Percentiles rank a stretch among this genome's conserved stretches.
Conservation (phyloP, 2,888 invertebrate species). For the Ferdinandea cuprea region DNA sequence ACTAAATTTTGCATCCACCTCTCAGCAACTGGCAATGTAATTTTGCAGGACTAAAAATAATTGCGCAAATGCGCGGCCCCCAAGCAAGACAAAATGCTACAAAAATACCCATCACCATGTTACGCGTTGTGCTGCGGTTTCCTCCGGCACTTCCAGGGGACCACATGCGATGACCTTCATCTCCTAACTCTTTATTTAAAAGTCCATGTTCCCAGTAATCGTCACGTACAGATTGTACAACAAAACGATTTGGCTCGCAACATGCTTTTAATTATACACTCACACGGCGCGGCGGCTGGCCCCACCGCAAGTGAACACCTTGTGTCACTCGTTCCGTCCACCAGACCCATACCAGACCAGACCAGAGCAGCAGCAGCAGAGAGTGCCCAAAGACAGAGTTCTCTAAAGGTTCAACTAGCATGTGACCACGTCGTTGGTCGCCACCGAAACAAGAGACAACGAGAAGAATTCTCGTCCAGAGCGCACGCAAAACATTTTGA, state of each 20-base stretch:
- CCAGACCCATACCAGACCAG: conserved; percentile 6
- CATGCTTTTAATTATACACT: conserved; percentile 74
- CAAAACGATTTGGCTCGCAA: conserved; percentile 73
- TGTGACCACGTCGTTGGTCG: conserved; percentile 28
- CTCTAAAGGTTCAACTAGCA: conserved; percentile 43
- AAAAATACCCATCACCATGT: conserved; percentile 61
- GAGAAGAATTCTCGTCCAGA: conserved; percentile 40
- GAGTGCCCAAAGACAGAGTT: conserved; percentile 39
- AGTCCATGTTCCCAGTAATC: conserved; percentile 69
- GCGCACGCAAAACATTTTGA: conserved; percentile 46
- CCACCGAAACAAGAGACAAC: conserved; percentile 39
- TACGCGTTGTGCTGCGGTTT: conserved; percentile 24
- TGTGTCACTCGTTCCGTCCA: conserved; percentile 59
- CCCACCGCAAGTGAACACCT: conserved; percentile 64
- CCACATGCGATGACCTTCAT: conserved; percentile 72
- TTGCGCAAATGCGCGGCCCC: background rate
- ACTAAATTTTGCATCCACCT: conserved; percentile 24
- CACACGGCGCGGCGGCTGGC: conserved; percentile 40
- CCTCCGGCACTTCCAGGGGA: conserved; percentile 23
- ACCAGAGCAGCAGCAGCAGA: conserved; percentile 6
- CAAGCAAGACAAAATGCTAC: conserved; percentile 35
- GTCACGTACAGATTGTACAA: conserved; percentile 73
- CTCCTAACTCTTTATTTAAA: conserved; percentile 63
- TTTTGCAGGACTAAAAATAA: conserved; percentile 19
- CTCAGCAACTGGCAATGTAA: background rate